Evolutionary conservation across 37 sponge, comb jelly and placozoan species (phyloP), one percentile per base, ranked within the genome.

Genomic region (Amphimedon queenslandica): DNA sequence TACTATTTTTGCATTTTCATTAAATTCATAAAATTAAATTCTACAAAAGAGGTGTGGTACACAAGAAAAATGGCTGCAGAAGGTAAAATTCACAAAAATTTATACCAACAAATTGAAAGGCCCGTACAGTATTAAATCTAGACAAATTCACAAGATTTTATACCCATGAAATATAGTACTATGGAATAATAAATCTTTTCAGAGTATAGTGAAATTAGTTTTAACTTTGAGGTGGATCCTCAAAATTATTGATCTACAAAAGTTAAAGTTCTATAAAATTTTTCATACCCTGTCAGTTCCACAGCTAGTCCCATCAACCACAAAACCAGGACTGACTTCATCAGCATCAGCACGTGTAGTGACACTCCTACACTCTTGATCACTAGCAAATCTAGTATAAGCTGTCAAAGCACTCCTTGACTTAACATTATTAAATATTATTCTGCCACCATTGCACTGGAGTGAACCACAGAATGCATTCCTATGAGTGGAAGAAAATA

Each of bases 231-330:
- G 20, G 20, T 53, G 20, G 20, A 53, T 20, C 56, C 20, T 20
- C 56, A 23, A 53, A 23, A 23, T 16, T 53, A 53, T 16, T 53
- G 56, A 53, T 32, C 8, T 60, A 60, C 63, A 6, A 13, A 4
- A 10, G n/a, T n/a, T n/a, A n/a, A n/a, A n/a, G n/a, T n/a, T n/a
- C n/a, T n/a, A 47, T 47, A 18, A 47, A 47, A 47, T 47, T 18
- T 18, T 47, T 18, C 13, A 55, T 71, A 76, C 84, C 69, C 13
- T 47, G 13, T 79, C 51, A 43, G 57, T 55, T 18, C 77, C 82
- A 72, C 87, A 87, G 38, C 25, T 80, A 3, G 72, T 72, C 18
- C 87, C 87, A 57, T 87, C 82, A 35, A 38, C 37, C 3, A 87
- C 87, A 21, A 87, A 66, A 4, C 87, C 87, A 30, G 71, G 85